Percentiles rank a stretch among this genome's conserved stretches.
Evolutionary conservation across 1,140 invertebrate genomes (phyloP).

Genomic region (Drosophila athabasca): DNA sequence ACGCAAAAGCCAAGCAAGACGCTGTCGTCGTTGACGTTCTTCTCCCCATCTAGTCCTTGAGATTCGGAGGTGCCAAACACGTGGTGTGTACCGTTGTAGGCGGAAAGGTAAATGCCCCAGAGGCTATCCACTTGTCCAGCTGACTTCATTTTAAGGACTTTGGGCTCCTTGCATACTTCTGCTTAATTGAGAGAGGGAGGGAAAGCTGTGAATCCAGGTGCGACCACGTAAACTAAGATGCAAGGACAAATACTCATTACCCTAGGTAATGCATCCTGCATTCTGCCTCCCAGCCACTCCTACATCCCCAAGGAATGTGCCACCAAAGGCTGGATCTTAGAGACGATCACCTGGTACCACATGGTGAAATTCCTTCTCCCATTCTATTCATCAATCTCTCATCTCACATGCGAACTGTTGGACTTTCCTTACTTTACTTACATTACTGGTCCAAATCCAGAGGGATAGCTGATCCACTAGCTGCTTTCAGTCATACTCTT

Average conservation of each 20-base stretch:
- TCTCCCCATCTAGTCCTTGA: conserved; percentile 27
- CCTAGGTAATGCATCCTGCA: conserved; percentile 20
- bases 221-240: conserved; percentile 49
- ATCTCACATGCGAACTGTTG: conserved; percentile 27
- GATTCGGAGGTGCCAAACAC: conserved; percentile 47
- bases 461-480: too few relatives aligned
- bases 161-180: conserved; percentile 39
- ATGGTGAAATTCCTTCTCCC: neutral
- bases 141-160: conserved; percentile 2
- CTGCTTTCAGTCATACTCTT: too few relatives aligned
- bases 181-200: conserved; percentile 34
- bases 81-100: too few relatives aligned
- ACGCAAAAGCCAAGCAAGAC: conserved; percentile 74
- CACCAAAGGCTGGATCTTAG: conserved; percentile 33
- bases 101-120: neutral
- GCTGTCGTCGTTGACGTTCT: conserved; percentile 38
- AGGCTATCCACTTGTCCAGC: conserved; percentile 9
- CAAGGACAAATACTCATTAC: conserved; percentile 63
- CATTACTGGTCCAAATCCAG: too few relatives aligned
- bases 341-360: neutral
- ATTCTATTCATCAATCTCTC: neutral
- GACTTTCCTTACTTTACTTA: too few relatives aligned
- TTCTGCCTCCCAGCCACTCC: neutral
- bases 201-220: neutral
- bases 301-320: too few relatives aligned